These are phyloP conservation scores for Cataglyphis albicans DNA, from an alignment of 2,888 invertebrate genomes.

Conservation along the genomic window DNA sequence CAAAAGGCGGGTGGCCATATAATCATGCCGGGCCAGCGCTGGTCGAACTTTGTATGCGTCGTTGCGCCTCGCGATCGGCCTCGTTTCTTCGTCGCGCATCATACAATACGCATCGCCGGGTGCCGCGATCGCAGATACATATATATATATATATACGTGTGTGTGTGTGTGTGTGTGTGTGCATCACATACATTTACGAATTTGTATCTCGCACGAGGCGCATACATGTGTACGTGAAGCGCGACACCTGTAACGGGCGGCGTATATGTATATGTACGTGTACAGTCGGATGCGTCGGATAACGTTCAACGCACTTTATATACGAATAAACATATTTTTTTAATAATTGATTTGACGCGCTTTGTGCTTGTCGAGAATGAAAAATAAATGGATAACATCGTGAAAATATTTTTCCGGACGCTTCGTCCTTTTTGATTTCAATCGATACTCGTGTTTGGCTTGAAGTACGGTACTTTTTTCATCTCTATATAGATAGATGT, in stretches of 20 bases:
- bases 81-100: conserved; percentile 38
- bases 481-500: neutral
- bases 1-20: conserved; percentile 54
- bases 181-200: neutral
- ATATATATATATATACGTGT: neutral
- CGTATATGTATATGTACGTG: neutral
- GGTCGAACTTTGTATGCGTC: conserved; percentile 7
- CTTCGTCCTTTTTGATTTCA: neutral
- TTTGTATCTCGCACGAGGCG: conserved; percentile 32
- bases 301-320: neutral
- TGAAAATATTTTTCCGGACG: neutral
- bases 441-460: neutral
- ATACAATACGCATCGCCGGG: neutral
- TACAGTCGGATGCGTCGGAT: neutral
- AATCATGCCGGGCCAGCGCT: conserved; percentile 32
- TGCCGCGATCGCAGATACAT: conserved; percentile 51
- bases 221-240: neutral
- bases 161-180: no score
- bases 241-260: neutral
- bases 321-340: neutral
- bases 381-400: neutral
- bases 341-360: neutral
- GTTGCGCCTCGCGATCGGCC: conserved; percentile 40
- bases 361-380: neutral
- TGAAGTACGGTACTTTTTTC: conserved; percentile 1